phyloP scores from a whole-genome alignment of 1,140 invertebrate genomes.

The Drosophila seguyi region DNA sequence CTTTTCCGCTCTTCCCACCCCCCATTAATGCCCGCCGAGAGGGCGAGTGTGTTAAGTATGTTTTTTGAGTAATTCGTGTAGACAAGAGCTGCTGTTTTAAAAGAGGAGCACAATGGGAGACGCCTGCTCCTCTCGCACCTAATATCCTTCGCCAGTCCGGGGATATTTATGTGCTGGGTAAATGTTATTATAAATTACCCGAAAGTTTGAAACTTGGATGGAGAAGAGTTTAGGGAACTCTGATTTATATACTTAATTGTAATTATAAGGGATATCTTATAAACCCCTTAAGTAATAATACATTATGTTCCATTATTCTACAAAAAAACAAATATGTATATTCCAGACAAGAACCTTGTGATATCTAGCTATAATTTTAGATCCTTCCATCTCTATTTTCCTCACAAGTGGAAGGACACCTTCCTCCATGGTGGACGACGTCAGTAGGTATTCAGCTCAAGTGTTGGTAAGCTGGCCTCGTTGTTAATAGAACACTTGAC shows the following conservation, averaged over 20 bases:
- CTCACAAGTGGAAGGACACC: background rate
- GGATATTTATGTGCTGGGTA: constrained; percentile 36
- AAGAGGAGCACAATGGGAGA: constrained; percentile 33
- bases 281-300: too few relatives aligned
- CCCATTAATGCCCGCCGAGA: constrained; percentile 9
- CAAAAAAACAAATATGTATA: background rate
- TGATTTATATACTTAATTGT: constrained; percentile 4
- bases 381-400: constrained; percentile 1
- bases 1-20: constrained; percentile 2
- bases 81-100: constrained; percentile 50
- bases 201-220: constrained; percentile 22
- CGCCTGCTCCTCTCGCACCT: constrained; percentile 7
- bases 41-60: constrained; percentile 65
- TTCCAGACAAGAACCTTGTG: too few relatives aligned
- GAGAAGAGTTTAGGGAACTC: background rate
- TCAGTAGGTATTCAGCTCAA: constrained; percentile 54
- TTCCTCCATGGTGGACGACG: constrained; percentile 14
- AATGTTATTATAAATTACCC: constrained; percentile 44
- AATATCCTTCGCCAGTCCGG: constrained; percentile 1
- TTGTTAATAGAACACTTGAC: constrained; percentile 80
- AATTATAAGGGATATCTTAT: constrained; percentile 4
- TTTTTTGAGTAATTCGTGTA: constrained; percentile 62
- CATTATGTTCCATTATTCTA: too few relatives aligned
- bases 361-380: background rate
- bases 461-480: constrained; percentile 62